Evolutionary conservation across 2,113 vertebrate species (phyloP).

Genomic region (Myotis davidii): DNA sequence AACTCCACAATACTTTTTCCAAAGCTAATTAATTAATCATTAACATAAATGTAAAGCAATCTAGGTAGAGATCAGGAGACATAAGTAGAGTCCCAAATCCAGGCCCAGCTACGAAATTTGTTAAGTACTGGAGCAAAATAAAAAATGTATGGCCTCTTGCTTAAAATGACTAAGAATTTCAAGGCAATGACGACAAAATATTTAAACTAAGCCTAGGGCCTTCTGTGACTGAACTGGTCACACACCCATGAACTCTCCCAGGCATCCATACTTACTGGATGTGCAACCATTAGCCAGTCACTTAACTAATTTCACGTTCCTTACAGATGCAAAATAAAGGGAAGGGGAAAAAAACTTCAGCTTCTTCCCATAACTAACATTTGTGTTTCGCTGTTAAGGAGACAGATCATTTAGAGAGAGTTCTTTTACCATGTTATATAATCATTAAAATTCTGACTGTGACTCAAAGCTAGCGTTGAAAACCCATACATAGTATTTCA

Average conservation of each 20-base stretch:
- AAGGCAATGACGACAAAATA: not conserved
- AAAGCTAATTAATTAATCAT: constrained; percentile 29
- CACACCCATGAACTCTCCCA: not conserved
- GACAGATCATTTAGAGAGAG: constrained; percentile 32
- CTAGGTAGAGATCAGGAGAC: not conserved
- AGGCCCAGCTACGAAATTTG: not conserved
- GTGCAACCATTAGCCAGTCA: not conserved
- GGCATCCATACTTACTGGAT: not conserved
- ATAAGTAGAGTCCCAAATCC: not conserved
- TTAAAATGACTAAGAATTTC: constrained; percentile 29
- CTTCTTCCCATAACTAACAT: not conserved
- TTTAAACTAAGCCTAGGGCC: not conserved
- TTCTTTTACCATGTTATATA: constrained; percentile 26
- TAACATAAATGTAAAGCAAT: constrained; percentile 18
- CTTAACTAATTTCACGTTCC: not conserved
- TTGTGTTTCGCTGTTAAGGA: constrained; percentile 38
- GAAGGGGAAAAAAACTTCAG: constrained; percentile 14
- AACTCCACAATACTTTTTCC: not conserved
- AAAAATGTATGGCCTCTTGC: not conserved
- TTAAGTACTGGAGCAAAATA: not conserved
- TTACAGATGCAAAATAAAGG: not conserved
- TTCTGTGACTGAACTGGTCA: not conserved
- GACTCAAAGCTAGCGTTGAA: constrained; percentile 46
- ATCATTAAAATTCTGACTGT: constrained; percentile 51
- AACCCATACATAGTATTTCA: constrained; percentile 21